Evolutionary conservation across 2,888 invertebrate species (phyloP).

Genomic region (Nephrotoma appendiculata): DNA sequence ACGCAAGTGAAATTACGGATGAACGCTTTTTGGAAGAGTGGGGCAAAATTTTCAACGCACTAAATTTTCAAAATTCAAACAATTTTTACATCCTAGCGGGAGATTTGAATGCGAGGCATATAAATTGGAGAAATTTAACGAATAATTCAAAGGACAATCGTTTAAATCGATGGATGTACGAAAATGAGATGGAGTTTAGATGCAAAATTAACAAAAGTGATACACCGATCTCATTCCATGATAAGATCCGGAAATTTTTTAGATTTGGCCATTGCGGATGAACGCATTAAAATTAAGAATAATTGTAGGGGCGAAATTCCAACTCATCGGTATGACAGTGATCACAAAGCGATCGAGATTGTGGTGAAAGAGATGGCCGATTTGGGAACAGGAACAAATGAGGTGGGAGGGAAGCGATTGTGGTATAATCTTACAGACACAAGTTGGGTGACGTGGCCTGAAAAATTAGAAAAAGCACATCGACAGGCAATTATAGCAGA

Average conservation of each 20-base stretch:
- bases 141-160: background rate
- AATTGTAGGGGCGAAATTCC: background rate
- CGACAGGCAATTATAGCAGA: no score
- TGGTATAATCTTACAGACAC: no score
- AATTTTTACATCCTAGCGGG: background rate
- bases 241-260: background rate
- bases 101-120: background rate
- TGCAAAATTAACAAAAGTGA: background rate
- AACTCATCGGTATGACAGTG: background rate
- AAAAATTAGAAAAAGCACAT: no score
- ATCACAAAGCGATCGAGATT: background rate
- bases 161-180: background rate
- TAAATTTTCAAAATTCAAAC: background rate
- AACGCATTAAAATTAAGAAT: background rate
- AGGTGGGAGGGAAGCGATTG: no score
- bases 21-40: no score
- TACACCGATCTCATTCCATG: background rate
- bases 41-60: background rate
- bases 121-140: background rate
- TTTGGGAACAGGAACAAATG: no score
- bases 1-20: no score
- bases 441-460: no score
- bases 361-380: no score
- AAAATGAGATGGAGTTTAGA: background rate
- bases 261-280: background rate